Conservation (phyloP, 1,140 invertebrate species). For the Melitaea cinxia region DNA sequence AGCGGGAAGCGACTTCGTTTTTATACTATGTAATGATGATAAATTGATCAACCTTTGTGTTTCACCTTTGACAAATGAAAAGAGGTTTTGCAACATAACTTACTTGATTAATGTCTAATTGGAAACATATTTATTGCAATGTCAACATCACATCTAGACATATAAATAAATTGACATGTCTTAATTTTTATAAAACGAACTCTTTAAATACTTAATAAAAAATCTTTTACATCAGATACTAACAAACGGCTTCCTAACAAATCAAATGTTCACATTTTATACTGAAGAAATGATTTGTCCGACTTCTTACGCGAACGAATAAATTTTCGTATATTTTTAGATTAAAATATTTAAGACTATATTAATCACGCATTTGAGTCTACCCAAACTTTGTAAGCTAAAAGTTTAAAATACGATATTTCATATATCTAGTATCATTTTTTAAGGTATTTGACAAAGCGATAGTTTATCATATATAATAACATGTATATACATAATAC, state of each 20-base stretch:
- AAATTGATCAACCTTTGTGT: background rate
- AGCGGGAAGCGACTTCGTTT: no score
- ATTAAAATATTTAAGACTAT: no score
- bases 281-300: background rate
- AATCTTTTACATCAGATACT: background rate
- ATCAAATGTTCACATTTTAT: background rate
- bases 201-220: background rate
- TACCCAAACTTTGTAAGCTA: no score
- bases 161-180: background rate
- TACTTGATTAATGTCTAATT: background rate
- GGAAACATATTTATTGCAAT: background rate
- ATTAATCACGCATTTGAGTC: no score
- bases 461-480: no score
- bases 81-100: background rate
- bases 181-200: background rate
- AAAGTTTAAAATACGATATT: no score
- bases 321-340: background rate
- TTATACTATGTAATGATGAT: background rate
- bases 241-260: slow-evolving; percentile 1
- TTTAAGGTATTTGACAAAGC: no score
- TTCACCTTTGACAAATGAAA: background rate
- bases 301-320: background rate
- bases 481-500: no score
- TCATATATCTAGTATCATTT: no score
- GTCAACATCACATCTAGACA: background rate